Percentiles rank a stretch among this genome's conserved stretches.
Conservation (phyloP, 1,140 invertebrate species). For the Drosophila orena region DNA sequence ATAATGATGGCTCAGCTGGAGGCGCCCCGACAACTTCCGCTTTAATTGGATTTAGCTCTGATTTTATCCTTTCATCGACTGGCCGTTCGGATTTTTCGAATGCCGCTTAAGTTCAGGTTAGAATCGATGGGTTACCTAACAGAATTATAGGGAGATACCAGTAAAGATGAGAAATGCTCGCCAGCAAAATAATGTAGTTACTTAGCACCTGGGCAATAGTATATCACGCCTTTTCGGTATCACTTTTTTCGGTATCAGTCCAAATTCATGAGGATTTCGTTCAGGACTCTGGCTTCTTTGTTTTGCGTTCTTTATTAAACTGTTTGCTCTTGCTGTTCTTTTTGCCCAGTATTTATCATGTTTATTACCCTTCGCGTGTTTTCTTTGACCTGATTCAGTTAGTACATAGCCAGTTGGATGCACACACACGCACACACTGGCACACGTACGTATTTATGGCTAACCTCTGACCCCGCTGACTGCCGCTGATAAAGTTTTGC, state of each 20-base stretch:
- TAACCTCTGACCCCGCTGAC: slow-evolving; percentile 15
- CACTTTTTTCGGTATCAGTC: no score
- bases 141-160: no score
- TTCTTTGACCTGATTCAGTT: slow-evolving; percentile 49
- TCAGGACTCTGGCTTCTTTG: neutral
- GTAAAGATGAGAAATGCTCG: no score
- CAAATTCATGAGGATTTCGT: no score
- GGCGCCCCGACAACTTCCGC: neutral
- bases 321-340: slow-evolving; percentile 13
- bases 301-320: slow-evolving; percentile 26
- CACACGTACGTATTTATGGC: slow-evolving; percentile 17
- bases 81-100: no score
- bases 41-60: neutral
- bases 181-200: no score
- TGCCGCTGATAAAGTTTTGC: slow-evolving; percentile 36
- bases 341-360: slow-evolving; percentile 42
- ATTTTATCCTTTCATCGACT: neutral
- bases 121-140: neutral
- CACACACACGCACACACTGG: neutral
- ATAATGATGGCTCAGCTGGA: slow-evolving; percentile 6
- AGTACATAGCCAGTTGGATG: slow-evolving; percentile 8
- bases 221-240: no score
- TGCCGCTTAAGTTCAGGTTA: neutral
- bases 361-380: slow-evolving; percentile 51
- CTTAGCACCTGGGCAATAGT: no score